phyloP scores from a whole-genome alignment of 2,888 invertebrate species.

The Mythimna ferrago region DNA sequence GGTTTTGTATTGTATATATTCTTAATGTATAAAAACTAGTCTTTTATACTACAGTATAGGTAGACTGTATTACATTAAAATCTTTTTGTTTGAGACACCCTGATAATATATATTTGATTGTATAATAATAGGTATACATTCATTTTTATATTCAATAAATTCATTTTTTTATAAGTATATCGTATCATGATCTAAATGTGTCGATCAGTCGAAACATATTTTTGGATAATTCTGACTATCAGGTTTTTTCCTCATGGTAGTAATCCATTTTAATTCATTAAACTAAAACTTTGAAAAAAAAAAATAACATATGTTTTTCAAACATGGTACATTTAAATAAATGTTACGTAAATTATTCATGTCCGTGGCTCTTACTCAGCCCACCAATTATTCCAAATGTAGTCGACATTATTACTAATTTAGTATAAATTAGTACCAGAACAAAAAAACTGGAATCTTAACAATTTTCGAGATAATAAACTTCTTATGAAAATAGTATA shows the following conservation, averaged over 20 bases:
- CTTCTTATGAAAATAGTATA: no score
- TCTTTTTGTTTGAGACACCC: slow-evolving; percentile 4
- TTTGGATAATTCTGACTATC: neutral
- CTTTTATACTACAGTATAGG: slow-evolving; percentile 12
- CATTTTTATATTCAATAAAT: no score
- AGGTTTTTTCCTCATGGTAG: no score
- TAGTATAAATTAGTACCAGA: no score
- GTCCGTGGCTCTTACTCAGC: no score
- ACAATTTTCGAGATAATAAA: no score
- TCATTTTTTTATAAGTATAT: neutral
- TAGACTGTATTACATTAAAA: neutral
- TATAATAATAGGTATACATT: neutral
- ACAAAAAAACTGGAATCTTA: no score
- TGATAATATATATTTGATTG: slow-evolving; percentile 3
- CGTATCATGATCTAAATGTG: neutral
- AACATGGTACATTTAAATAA: neutral
- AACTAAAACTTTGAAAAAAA: neutral
- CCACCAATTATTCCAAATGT: no score
- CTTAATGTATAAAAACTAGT: slow-evolving; percentile 23
- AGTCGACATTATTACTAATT: no score
- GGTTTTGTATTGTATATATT: slow-evolving; percentile 14
- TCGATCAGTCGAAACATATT: neutral
- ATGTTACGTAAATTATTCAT: no score
- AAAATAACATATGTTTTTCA: neutral
- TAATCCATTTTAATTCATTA: neutral